Conservation (phyloP, 2,888 invertebrate genomes). For the Glyphotaelius pellucidus region DNA sequence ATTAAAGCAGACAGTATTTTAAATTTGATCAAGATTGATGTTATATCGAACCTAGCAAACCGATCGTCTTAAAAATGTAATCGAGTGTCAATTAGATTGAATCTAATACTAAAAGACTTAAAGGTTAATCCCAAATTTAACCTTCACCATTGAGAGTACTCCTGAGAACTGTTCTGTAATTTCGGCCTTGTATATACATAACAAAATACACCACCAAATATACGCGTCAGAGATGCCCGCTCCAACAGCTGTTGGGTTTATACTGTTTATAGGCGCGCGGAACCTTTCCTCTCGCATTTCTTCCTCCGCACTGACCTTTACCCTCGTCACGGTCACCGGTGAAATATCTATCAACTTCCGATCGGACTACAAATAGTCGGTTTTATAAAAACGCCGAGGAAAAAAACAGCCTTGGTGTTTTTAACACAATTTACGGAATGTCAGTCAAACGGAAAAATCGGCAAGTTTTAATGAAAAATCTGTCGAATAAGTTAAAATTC, state of each 20-base stretch:
- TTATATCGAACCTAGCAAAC: not conserved
- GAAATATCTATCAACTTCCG: conserved; percentile 9
- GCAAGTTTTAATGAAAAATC: not conserved
- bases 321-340: conserved; percentile 36
- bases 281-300: conserved; percentile 34
- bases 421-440: not conserved
- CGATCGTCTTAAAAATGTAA: not conserved
- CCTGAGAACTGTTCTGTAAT: not conserved
- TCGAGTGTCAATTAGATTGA: not conserved
- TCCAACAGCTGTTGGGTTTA: not conserved
- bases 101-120: not conserved
- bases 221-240: not conserved
- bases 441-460: not conserved
- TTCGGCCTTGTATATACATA: not conserved
- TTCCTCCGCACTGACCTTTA: conserved; percentile 34
- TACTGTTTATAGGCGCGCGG: not conserved
- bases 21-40: not conserved
- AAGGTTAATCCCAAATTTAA: not conserved
- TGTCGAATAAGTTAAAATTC: not conserved
- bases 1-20: not conserved
- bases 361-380: not conserved
- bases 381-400: not conserved
- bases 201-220: not conserved
- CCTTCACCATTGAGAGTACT: not conserved
- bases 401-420: not conserved